These are phyloP conservation scores for Isotomurus palustris DNA, from an alignment of 2,888 invertebrate genomes.

Conservation along the genomic window DNA sequence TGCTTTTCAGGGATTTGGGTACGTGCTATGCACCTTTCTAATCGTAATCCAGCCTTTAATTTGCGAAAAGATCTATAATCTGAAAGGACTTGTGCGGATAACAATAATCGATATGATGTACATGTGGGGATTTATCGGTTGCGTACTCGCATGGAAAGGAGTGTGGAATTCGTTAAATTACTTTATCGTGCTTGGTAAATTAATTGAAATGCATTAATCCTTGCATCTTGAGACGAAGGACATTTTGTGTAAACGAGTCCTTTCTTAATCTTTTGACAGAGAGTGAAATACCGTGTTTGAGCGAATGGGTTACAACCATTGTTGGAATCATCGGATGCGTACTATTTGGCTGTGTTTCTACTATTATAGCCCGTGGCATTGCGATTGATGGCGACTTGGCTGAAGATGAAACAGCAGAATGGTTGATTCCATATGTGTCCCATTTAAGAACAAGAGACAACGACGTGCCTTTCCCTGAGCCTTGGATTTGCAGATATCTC, in stretches of 20 bases:
- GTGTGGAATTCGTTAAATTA: constrained; percentile 44
- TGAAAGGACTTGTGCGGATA: constrained; percentile 64
- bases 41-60: constrained; percentile 71
- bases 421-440: constrained; percentile 39
- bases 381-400: constrained; percentile 82
- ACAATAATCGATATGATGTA: constrained; percentile 71
- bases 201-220: too few species aligned
- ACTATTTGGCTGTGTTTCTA: constrained; percentile 79
- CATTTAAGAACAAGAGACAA: constrained; percentile 19
- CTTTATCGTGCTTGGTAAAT: constrained; percentile 23
- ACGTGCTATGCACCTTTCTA: constrained; percentile 65
- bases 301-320: constrained; percentile 75
- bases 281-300: constrained; percentile 65
- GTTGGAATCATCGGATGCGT: constrained; percentile 69
- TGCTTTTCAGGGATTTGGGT: constrained; percentile 64
- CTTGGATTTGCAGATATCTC: constrained; percentile 39
- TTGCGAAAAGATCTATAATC: constrained; percentile 64
- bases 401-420: constrained; percentile 65
- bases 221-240: too few species aligned
- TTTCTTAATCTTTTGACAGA: neutral
- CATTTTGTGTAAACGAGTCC: too few species aligned
- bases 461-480: constrained; percentile 40
- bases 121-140: constrained; percentile 54
- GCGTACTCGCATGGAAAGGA: constrained; percentile 48
- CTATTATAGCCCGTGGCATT: constrained; percentile 77